Percentiles rank a stretch among this genome's conserved stretches.
Evolutionary conservation across 2,113 vertebrate genomes (phyloP).

Genomic region (Xyrauchen texanus): DNA sequence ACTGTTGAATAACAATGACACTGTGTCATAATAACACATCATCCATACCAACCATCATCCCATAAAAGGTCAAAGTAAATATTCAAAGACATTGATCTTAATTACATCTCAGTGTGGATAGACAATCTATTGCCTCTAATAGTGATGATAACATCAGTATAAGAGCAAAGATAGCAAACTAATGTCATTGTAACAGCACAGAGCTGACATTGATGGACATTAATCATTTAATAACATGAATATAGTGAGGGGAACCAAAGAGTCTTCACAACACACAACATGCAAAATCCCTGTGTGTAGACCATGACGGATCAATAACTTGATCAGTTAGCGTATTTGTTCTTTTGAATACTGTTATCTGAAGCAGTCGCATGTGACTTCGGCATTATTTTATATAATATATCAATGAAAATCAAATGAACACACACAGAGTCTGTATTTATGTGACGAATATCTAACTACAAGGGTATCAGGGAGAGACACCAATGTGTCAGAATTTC

Average conservation of each 20-base stretch:
- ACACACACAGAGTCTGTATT: not conserved
- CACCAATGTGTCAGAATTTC: no score
- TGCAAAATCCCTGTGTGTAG: not conserved
- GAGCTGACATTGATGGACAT: constrained; percentile 19
- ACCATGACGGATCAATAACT: not conserved
- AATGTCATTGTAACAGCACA: constrained; percentile 20
- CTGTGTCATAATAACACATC: not conserved
- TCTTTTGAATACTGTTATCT: not conserved
- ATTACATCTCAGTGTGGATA: constrained; percentile 8
- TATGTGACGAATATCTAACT: no score
- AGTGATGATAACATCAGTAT: constrained; percentile 8
- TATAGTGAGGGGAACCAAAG: constrained; percentile 10
- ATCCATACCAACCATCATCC: constrained; percentile 58
- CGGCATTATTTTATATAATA: not conserved
- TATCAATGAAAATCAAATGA: not conserved
- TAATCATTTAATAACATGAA: constrained; percentile 32
- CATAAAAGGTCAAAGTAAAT: constrained; percentile 10
- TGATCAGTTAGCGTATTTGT: not conserved
- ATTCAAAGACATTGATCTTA: not conserved
- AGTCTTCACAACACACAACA: not conserved
- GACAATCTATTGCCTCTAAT: not conserved
- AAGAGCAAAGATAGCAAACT: not conserved
- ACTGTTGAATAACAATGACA: not conserved
- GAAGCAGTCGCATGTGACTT: not conserved
- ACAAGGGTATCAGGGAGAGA: no score